Evolutionary conservation across 2,888 invertebrate genomes (phyloP), one percentile per base, ranked within the genome.

Genomic region (Eupsilia transversa): DNA sequence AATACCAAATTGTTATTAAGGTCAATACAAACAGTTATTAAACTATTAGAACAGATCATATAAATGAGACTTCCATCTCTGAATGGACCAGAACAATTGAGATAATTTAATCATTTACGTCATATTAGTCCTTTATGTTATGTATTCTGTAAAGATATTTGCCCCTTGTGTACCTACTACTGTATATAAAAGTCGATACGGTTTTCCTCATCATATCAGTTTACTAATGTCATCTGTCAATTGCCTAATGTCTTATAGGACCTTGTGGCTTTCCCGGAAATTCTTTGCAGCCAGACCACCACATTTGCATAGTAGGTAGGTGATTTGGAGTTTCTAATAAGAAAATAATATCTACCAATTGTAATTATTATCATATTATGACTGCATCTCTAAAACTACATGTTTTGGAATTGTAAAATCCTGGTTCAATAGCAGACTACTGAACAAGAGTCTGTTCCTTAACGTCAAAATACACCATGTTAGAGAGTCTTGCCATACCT

Each of bases 71-170:
- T 61, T 70, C 59, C 14, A 78, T 73, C 12, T 56, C 79, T 20
- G 54, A 81, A 82, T 81, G 79, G 78, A 54, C 49, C 54, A 73
- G 82, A 81, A 67, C 69, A 82, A 82, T 81, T 78, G 69, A 70
- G 57, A 63, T 69, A 82, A 63, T 69, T 56, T 66, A 27, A 72
- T 69, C 57, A 60, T 60, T 81, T 76, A 77, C 59, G 71, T 59
- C 64, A 69, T 77, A 77, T 69, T 77, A 60, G 57, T 60, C 23
- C 2, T 65, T 27, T 43, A 56, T 33, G n/a, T 74, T 56, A 17
- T 65, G 20, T 30, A 27, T 30, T 17, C 27, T 41, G 14, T 60
- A 57, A 9, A 54, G 1, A 30, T 65, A 65, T 59, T 75, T 20
- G 59, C 9, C 12, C 46, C 33, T n/a, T 27, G 14, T 10, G n/a